Conservation (phyloP, 2,113 vertebrate genomes). For the Cyphomyrus discorhynchus region DNA sequence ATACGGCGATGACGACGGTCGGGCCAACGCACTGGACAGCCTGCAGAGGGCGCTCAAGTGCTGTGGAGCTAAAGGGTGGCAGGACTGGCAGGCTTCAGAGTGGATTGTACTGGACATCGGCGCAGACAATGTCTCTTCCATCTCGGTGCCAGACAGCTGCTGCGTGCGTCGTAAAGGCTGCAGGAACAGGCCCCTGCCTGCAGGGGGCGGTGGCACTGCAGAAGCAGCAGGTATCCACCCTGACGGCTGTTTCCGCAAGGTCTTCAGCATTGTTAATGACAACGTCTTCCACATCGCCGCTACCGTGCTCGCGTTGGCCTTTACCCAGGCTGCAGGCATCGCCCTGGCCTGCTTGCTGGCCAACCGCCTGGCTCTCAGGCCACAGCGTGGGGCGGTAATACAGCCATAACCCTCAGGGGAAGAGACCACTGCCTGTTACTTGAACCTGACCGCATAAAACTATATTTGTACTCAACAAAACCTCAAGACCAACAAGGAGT, state of each 20-base stretch:
- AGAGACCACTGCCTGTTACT: background rate
- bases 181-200: conserved; percentile 54
- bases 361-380: conserved; percentile 52
- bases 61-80: conserved; percentile 75
- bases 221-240: conserved; percentile 53
- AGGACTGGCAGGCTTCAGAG: conserved; percentile 71
- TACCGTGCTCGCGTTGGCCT: conserved; percentile 67
- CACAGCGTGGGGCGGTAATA: conserved; percentile 36
- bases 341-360: conserved; percentile 70
- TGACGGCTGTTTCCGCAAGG: conserved; percentile 72
- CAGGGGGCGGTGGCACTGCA: conserved; percentile 17
- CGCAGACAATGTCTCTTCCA: conserved; percentile 44
- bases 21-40: conserved; percentile 69
- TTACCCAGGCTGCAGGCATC: conserved; percentile 68
- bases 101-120: conserved; percentile 61
- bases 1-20: conserved; percentile 68
- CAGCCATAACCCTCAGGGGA: background rate
- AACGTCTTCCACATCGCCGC: conserved; percentile 73
- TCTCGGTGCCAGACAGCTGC: conserved; percentile 77
- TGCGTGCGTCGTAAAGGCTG: conserved; percentile 66
- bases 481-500: background rate
- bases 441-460: background rate
- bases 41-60: conserved; percentile 71
- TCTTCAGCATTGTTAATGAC: conserved; percentile 69
- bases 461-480: background rate